Percentiles rank a stretch among this genome's conserved stretches.
Conservation (phyloP, 2,888 invertebrate species). For the Melanchra persicariae region DNA sequence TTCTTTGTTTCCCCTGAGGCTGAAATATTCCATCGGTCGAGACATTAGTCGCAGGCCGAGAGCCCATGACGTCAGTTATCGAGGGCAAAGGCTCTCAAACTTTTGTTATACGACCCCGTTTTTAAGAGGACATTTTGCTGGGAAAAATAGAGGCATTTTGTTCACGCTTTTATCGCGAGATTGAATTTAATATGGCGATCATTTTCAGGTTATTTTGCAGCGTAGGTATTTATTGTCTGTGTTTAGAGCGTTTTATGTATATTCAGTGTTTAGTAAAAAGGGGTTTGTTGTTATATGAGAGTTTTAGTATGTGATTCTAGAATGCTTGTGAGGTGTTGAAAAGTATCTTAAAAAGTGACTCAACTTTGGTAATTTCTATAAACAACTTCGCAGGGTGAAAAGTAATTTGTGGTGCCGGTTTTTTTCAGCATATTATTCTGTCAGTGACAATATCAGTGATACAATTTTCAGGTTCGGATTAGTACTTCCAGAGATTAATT, state of each 20-base stretch:
- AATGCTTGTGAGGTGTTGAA: neutral
- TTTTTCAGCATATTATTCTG: too few relatives aligned
- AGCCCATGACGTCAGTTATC: conserved; percentile 45
- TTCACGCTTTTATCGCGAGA: conserved; percentile 1
- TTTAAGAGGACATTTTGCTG: conserved; percentile 28
- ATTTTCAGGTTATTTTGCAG: conserved; percentile 8
- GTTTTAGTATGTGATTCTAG: neutral
- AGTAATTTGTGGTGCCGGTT: too few relatives aligned
- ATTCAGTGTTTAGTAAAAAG: neutral
- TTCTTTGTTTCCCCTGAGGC: conserved; percentile 41
- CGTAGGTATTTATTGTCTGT: neutral
- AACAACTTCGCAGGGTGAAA: too few relatives aligned
- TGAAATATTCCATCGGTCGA: conserved; percentile 49
- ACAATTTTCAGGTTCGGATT: too few relatives aligned
- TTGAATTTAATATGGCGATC: neutral
- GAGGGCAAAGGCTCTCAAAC: conserved; percentile 50
- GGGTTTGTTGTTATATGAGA: neutral
- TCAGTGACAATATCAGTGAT: too few relatives aligned
- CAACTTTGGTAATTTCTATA: neutral
- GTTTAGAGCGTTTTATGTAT: neutral
- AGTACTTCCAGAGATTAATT: too few relatives aligned
- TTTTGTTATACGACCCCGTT: conserved; percentile 30
- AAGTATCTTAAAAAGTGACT: neutral
- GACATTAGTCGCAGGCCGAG: conserved; percentile 36
- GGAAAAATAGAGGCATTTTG: conserved; percentile 12